A percentile compares a stretch with the other conserved stretches of the same genome.
These are phyloP conservation scores for Calephelis nemesis DNA, from an alignment of 1,140 invertebrate genomes.

Conservation along the genomic window DNA sequence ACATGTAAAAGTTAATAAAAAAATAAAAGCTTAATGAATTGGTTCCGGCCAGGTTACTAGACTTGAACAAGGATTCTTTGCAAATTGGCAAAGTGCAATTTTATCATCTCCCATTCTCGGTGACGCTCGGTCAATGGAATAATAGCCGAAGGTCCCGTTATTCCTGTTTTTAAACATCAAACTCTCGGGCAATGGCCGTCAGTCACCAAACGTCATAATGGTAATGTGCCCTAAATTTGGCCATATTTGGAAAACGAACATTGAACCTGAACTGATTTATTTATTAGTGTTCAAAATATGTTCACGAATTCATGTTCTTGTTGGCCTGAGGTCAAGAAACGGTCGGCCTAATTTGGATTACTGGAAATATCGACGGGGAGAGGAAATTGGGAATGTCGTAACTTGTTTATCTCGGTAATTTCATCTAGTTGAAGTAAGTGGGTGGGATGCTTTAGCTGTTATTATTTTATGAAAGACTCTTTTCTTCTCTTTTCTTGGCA, in stretches of 20 bases:
- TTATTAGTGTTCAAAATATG: slow-evolving; percentile 19
- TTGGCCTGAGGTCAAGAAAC: slow-evolving; percentile 7
- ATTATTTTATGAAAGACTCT: neutral
- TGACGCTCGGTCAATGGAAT: neutral
- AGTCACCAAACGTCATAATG: slow-evolving; percentile 10
- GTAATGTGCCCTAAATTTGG: slow-evolving; percentile 9
- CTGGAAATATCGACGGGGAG: neutral
- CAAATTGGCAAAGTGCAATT: no score
- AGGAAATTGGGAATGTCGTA: slow-evolving; percentile 1
- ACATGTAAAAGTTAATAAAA: no score
- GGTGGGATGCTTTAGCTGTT: neutral
- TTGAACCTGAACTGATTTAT: slow-evolving; percentile 50
- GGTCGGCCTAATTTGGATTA: slow-evolving; percentile 6
- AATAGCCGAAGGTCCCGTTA: neutral
- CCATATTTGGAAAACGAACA: slow-evolving; percentile 39
- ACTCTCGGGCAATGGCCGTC: neutral
- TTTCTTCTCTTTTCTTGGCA: neutral
- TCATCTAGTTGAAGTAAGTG: neutral
- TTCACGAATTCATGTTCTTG: slow-evolving; percentile 7
- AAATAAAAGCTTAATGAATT: no score
- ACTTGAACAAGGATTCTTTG: no score
- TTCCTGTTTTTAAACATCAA: neutral
- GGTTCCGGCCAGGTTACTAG: no score
- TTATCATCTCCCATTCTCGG: neutral
- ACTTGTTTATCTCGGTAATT: neutral